Evolutionary conservation across 2,113 vertebrate genomes (phyloP).

Genomic region (Willisornis vidua): DNA sequence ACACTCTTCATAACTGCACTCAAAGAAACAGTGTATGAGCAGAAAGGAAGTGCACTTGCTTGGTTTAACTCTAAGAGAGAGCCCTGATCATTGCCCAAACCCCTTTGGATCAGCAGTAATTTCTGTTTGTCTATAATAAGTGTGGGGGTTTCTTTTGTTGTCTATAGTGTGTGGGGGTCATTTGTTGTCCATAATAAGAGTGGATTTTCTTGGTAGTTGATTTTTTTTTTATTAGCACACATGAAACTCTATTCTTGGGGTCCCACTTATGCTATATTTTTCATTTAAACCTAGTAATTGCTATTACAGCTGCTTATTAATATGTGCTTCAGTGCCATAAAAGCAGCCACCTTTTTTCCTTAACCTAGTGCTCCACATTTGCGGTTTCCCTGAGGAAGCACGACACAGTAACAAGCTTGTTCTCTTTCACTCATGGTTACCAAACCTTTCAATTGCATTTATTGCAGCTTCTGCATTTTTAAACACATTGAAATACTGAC

Average conservation of each 20-base stretch:
- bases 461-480: slow-evolving; percentile 14
- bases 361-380: not conserved
- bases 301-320: not conserved
- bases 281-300: not conserved
- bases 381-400: not conserved
- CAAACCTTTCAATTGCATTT: slow-evolving; percentile 3
- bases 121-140: not conserved
- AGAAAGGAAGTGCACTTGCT: not conserved
- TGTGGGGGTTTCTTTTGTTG: not conserved
- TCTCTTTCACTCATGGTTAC: not conserved
- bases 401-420: not conserved
- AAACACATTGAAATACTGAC: slow-evolving; percentile 9
- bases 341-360: rapidly evolving
- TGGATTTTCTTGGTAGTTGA: not conserved
- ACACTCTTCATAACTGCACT: not conserved
- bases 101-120: not conserved
- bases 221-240: not conserved
- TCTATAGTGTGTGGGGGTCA: not conserved
- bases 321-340: not conserved
- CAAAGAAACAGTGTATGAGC: not conserved
- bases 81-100: not conserved
- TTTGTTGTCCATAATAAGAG: not conserved
- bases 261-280: not conserved
- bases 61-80: not conserved
- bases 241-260: not conserved